phyloP scores from a whole-genome alignment of 2,888 invertebrate genomes.

The Coleophora deauratella region DNA sequence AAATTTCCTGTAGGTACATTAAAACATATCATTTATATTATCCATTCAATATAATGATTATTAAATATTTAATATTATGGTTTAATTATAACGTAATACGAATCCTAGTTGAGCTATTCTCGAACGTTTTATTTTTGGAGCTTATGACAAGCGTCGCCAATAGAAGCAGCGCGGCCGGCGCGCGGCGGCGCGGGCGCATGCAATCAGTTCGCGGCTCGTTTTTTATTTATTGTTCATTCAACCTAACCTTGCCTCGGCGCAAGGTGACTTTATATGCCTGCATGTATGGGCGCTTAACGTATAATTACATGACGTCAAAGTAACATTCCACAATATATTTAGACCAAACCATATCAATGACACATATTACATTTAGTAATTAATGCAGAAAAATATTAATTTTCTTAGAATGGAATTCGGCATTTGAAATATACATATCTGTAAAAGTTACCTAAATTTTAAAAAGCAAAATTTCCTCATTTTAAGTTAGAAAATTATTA shows the following conservation, averaged over 20 bases:
- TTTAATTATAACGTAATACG: slow-evolving; percentile 22
- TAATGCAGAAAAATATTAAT: no score
- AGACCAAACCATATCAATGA: slow-evolving; percentile 63
- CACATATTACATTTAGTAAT: slow-evolving; percentile 27
- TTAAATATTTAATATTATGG: slow-evolving; percentile 29
- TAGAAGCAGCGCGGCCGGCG: slow-evolving; percentile 12
- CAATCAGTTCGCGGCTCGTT: slow-evolving; percentile 43
- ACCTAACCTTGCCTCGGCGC: slow-evolving; percentile 62
- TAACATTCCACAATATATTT: slow-evolving; percentile 54
- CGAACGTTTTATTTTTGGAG: slow-evolving; percentile 19
- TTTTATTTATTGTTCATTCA: slow-evolving; percentile 64
- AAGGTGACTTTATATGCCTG: slow-evolving; percentile 72
- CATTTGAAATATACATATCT: no score
- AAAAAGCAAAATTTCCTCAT: slow-evolving; percentile 31
- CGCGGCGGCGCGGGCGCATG: slow-evolving; percentile 35
- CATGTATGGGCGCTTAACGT: slow-evolving; percentile 65
- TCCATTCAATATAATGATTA: slow-evolving; percentile 19
- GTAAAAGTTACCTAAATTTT: slow-evolving; percentile 16
- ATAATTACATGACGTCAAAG: slow-evolving; percentile 63
- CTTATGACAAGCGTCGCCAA: no score
- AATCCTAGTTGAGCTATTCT: slow-evolving; percentile 12
- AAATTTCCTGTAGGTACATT: slow-evolving; percentile 9
- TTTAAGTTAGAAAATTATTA: slow-evolving; percentile 44
- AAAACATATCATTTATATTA: slow-evolving; percentile 45
- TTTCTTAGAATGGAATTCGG: background rate